Conservation (phyloP, 2,888 invertebrate genomes). For the Ariolimax columbianus region DNA sequence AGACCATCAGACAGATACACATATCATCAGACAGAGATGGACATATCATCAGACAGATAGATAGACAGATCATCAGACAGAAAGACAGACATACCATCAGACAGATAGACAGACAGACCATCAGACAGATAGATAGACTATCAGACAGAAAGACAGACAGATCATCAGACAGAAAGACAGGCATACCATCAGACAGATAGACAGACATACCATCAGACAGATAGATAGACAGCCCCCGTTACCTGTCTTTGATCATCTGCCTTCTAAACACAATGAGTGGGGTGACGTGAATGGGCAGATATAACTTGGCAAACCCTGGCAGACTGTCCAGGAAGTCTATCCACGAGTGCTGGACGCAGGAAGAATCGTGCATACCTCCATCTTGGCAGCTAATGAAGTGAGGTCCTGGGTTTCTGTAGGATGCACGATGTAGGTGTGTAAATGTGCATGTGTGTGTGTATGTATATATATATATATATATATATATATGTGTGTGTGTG, state of each 20-base stretch:
- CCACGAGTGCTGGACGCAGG: conserved; percentile 63
- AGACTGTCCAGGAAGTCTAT: conserved; percentile 63
- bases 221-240: no score
- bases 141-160: not conserved
- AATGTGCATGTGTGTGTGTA: no score
- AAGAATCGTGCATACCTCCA: conserved; percentile 62
- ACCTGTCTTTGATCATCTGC: conserved; percentile 62
- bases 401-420: conserved; percentile 54
- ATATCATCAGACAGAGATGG: not conserved
- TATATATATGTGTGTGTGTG: no score
- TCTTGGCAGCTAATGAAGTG: conserved; percentile 66
- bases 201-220: not conserved
- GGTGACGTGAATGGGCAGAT: conserved; percentile 68
- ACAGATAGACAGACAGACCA: not conserved
- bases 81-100: not conserved
- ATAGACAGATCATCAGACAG: not conserved
- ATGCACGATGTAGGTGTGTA: no score
- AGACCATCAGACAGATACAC: not conserved
- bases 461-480: no score
- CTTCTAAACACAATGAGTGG: conserved; percentile 66
- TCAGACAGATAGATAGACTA: not conserved
- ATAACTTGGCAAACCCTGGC: conserved; percentile 68
- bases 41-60: not conserved
- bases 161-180: not conserved
- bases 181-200: not conserved